These are phyloP conservation scores for Callaeas wilsoni DNA, from an alignment of 2,113 vertebrate species.

Conservation along the genomic window DNA sequence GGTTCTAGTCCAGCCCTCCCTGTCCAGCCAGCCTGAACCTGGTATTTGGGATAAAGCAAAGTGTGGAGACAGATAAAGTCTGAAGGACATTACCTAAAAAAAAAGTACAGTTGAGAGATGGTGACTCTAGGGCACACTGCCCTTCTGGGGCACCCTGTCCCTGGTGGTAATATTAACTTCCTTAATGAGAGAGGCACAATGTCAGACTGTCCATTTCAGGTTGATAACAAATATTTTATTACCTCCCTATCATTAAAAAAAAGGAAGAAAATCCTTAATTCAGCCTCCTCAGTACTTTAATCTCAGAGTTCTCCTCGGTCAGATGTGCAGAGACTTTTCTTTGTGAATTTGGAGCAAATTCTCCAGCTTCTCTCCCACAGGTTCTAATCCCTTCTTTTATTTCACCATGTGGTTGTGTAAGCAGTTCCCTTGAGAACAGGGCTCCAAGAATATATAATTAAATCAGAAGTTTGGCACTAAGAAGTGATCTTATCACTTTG, in stretches of 20 bases:
- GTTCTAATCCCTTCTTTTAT: constrained; percentile 71
- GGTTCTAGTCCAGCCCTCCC: not conserved
- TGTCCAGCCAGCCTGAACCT: not conserved
- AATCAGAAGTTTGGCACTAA: constrained; percentile 60
- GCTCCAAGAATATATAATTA: constrained; percentile 68
- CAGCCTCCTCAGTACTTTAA: not conserved
- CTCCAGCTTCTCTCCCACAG: constrained; percentile 38
- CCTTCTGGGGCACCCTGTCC: not conserved
- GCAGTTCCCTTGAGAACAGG: constrained; percentile 62
- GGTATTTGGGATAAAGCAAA: not conserved
- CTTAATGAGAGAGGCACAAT: not conserved
- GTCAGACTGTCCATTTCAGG: not conserved
- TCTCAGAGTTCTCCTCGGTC: not conserved
- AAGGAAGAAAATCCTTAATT: not conserved
- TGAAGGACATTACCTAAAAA: not conserved
- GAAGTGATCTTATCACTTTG: constrained; percentile 57
- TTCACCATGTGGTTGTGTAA: constrained; percentile 60
- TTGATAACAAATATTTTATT: not conserved
- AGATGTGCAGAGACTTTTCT: not conserved
- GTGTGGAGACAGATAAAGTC: not conserved
- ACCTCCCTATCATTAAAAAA: not conserved
- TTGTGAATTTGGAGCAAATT: constrained; percentile 22
- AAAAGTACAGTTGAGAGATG: not conserved
- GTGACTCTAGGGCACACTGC: not conserved
- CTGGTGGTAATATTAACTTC: not conserved